These are phyloP conservation scores for Neogobius melanostomus DNA, from an alignment of 2,113 vertebrate genomes.

Conservation along the genomic window DNA sequence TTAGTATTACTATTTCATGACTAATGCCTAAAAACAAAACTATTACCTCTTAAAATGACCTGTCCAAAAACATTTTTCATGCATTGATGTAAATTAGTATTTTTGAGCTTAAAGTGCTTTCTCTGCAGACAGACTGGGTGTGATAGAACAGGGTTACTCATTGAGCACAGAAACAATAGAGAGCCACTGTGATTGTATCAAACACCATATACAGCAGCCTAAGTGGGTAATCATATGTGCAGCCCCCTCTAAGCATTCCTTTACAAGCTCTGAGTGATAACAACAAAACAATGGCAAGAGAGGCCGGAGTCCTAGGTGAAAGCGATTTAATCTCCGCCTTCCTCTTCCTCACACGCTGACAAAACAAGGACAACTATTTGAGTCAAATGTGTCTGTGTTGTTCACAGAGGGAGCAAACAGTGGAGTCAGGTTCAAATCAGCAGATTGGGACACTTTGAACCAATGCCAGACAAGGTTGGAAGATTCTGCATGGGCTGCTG, in stretches of 20 bases:
- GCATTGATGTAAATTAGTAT: neutral
- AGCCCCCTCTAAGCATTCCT: constrained; percentile 41
- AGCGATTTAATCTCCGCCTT: constrained; percentile 54
- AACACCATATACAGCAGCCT: constrained; percentile 39
- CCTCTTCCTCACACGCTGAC: constrained; percentile 53
- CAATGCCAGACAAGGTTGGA: constrained; percentile 35
- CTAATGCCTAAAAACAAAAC: no score
- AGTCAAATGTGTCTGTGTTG: constrained; percentile 33
- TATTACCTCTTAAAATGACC: no score
- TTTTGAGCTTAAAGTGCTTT: constrained; percentile 1
- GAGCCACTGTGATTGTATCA: constrained; percentile 26
- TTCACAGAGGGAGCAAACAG: constrained; percentile 32
- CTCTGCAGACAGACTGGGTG: constrained; percentile 18
- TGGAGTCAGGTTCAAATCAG: constrained; percentile 58
- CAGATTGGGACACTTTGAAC: constrained; percentile 40
- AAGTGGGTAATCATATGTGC: constrained; percentile 46
- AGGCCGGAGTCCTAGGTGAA: constrained; percentile 39
- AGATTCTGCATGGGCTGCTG: constrained; percentile 49
- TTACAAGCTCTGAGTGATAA: constrained; percentile 37
- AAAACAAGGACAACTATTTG: constrained; percentile 44
- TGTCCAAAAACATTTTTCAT: neutral
- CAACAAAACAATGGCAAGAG: constrained; percentile 48
- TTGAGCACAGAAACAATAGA: constrained; percentile 53
- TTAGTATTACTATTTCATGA: no score
- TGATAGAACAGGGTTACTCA: constrained; percentile 19